Evolutionary conservation across 2,797 vertebrate species (phyloP).

Genomic region (Oreochromis mossambicus): DNA sequence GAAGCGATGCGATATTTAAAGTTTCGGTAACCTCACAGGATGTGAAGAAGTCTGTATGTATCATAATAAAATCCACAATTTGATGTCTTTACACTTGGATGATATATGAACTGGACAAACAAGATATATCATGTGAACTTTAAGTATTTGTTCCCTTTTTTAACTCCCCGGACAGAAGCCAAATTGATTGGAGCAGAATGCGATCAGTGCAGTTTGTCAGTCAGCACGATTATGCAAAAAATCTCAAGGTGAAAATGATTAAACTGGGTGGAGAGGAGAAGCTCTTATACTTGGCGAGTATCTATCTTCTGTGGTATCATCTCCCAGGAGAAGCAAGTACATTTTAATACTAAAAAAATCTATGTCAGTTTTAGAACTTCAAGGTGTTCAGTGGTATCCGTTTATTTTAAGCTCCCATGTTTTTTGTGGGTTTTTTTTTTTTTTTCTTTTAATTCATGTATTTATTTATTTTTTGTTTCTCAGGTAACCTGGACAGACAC

Average conservation of each 20-base stretch:
- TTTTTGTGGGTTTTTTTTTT: accelerated
- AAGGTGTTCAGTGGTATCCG: neutral
- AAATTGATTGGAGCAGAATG: neutral
- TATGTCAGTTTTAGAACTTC: neutral
- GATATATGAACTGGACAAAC: neutral
- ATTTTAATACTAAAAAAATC: neutral
- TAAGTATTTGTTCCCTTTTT: neutral
- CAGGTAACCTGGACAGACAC: conserved; percentile 88
- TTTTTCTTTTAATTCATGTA: neutral
- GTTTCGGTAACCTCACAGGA: neutral
- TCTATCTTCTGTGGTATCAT: neutral
- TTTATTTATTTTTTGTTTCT: neutral
- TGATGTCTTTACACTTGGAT: neutral
- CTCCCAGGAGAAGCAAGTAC: neutral
- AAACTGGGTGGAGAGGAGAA: neutral
- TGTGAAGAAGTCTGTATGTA: neutral
- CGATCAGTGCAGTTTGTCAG: neutral
- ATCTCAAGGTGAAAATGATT: accelerated
- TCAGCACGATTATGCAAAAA: accelerated
- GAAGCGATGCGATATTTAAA: neutral
- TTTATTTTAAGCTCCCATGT: neutral
- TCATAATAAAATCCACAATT: neutral
- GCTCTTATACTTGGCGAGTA: neutral
- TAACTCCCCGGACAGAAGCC: neutral
- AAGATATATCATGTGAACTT: neutral